phyloP scores from a whole-genome alignment of 1,140 invertebrate species.

The Cecropterus lyciades region DNA sequence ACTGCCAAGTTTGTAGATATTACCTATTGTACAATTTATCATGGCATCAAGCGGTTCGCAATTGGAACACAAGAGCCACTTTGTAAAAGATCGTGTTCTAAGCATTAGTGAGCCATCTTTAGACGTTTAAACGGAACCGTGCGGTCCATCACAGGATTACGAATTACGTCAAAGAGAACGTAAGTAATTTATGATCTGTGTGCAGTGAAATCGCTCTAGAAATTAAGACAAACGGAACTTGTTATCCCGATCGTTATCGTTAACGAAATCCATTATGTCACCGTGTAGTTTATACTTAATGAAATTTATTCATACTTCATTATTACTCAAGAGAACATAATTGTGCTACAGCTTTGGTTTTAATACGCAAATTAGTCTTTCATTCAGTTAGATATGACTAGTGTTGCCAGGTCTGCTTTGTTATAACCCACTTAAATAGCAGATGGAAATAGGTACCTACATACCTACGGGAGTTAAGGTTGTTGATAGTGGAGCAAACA shows the following conservation, averaged over 20 bases:
- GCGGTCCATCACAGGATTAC: conserved; percentile 16
- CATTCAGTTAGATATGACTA: no score
- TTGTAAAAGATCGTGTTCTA: conserved; percentile 19
- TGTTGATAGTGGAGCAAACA: no score
- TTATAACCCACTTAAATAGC: no score
- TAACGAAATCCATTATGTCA: conserved; percentile 17
- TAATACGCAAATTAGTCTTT: no score
- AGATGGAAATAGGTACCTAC: no score
- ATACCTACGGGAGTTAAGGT: no score
- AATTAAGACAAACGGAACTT: conserved; percentile 23
- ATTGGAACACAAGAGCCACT: conserved; percentile 10
- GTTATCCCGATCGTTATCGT: conserved; percentile 17
- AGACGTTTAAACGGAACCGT: conserved; percentile 6
- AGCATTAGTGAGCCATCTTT: conserved; percentile 20
- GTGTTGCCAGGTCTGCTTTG: no score
- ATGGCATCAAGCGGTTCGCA: conserved; percentile 8
- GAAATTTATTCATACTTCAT: conserved; percentile 1
- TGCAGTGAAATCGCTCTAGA: conserved; percentile 24
- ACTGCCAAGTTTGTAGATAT: background rate
- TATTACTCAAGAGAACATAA: background rate
- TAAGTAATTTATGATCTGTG: conserved; percentile 16
- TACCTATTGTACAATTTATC: conserved; percentile 6
- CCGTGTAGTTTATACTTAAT: background rate
- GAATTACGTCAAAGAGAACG: conserved; percentile 25
- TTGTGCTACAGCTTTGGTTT: background rate